Percentiles rank a stretch among this genome's conserved stretches.
phyloP scores from a whole-genome alignment of 2,797 vertebrate genomes.

The Sebastes taczanowskii region DNA sequence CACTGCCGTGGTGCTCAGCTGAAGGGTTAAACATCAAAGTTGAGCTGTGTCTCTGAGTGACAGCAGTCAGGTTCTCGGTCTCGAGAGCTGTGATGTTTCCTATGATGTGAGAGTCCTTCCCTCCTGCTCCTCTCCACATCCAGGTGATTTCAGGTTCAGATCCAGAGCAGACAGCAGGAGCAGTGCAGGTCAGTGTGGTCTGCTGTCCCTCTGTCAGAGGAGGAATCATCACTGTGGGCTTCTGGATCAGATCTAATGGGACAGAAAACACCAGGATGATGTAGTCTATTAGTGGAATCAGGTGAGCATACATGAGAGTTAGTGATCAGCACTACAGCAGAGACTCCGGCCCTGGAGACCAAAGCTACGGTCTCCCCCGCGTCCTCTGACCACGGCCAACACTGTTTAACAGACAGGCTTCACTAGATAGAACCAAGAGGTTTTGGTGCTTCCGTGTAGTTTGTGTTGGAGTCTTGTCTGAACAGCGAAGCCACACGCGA shows the following conservation, averaged over 20 bases:
- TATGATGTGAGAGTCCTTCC: not conserved
- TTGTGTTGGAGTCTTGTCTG: too few relatives aligned
- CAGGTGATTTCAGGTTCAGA: slow-evolving; percentile 25
- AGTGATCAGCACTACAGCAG: not conserved
- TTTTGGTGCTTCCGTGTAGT: too few relatives aligned
- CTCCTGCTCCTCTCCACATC: slow-evolving; percentile 13
- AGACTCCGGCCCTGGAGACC: too few relatives aligned
- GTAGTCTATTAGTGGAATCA: not conserved
- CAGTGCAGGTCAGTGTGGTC: slow-evolving; percentile 60
- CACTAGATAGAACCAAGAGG: rapidly evolving
- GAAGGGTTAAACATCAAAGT: slow-evolving; percentile 41
- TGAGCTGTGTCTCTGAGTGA: slow-evolving; percentile 25
- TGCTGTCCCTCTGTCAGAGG: slow-evolving; percentile 23
- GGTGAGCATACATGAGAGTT: not conserved
- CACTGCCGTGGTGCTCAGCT: slow-evolving; percentile 17
- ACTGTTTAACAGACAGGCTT: too few relatives aligned
- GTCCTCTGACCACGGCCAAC: too few relatives aligned
- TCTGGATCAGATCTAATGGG: slow-evolving; percentile 40
- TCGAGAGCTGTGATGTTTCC: not conserved
- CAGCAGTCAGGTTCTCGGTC: not conserved
- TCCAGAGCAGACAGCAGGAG: slow-evolving; percentile 45
- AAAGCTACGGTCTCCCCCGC: too few relatives aligned
- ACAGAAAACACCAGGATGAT: not conserved
- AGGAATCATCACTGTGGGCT: slow-evolving; percentile 29
- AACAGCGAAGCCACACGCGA: too few relatives aligned